phyloP scores from a whole-genome alignment of 1,140 invertebrate species.

The Leptoteleia sp. region DNA sequence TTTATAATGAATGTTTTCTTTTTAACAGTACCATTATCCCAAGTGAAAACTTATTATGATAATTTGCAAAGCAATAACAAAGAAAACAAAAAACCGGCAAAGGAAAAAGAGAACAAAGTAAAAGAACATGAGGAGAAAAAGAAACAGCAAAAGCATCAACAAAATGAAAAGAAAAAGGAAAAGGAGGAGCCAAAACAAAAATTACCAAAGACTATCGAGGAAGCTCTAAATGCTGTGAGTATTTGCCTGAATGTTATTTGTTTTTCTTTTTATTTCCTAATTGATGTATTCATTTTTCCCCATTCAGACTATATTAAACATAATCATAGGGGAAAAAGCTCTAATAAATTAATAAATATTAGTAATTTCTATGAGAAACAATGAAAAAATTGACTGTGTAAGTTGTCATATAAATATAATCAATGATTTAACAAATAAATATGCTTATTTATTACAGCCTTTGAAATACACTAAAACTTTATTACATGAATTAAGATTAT shows the following conservation, averaged over 20 bases:
- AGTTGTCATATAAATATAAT: no score
- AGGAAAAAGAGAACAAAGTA: conserved; percentile 76
- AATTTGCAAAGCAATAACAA: conserved; percentile 78
- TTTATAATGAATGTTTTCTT: no score
- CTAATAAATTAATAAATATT: no score
- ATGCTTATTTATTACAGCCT: no score
- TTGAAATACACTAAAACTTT: no score
- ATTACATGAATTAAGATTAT: not conserved
- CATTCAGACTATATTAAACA: no score
- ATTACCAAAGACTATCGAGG: conserved; percentile 85
- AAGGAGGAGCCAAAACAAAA: conserved; percentile 80
- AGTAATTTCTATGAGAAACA: no score
- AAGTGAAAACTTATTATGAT: conserved; percentile 80
- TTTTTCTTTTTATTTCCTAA: not conserved
- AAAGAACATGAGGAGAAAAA: conserved; percentile 81
- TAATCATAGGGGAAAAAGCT: no score
- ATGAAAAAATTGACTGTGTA: no score
- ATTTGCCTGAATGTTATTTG: conserved; percentile 22
- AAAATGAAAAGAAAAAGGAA: conserved; percentile 75
- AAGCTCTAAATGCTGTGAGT: conserved; percentile 83
- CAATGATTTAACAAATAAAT: no score
- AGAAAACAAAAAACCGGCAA: conserved; percentile 77
- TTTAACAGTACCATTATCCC: conserved; percentile 78
- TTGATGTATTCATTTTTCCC: no score
- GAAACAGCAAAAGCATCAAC: conserved; percentile 73